Base-by-base conservation (phyloP, 2,797 vertebrate species). In the Sphenodon punctatus region DNA sequence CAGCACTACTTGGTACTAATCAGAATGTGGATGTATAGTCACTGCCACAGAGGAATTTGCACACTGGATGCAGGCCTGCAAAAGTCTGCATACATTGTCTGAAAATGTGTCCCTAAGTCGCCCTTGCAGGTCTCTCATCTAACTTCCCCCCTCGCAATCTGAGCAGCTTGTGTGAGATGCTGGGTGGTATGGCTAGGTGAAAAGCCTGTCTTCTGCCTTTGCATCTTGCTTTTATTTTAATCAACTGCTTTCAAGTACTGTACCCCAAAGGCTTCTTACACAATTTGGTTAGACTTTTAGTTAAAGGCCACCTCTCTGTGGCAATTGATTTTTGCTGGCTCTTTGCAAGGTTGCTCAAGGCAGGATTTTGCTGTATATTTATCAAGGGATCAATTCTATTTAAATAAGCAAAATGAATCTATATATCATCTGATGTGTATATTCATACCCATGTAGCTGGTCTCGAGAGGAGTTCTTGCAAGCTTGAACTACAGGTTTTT, bases 331-430 rank as follows among this genome's bases (percentile, higher is more conserved):
- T 51, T 32, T 41, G 27, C 56, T 66, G 53, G n/a, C 46, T 59
- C 48, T 78, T 64, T 46, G 32, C 41, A 38, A 64, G 49, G n/a
- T 43, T 32, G 20, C 63, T 38, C 53, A 25, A 12, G 38, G 30
- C 15, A 45, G 46, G 53, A 39, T 32, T 38, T 72, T 42, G 3
- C 25, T 46, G 10, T 32, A 1, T 61, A 1, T 32, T 59, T 59
- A 32, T 45, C 69, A 67, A 67, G 38, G 73, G 45, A 86, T 84
- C 25, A 49, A 45, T 67, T 79, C 45, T 12, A 60, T 72, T 88
- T 23, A 49, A 67, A 79, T 59, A 66, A 73, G 27, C 42, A 51
- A 36, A 43, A 42, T 42, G 36, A 15, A 53, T 55, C 46, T n/a
- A n/a, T 32, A 0, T 82, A 27, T 78, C 20, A 84, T 45, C 49